Evolutionary conservation across 1,140 invertebrate species (phyloP).

Genomic region (Drosophila leontia): DNA sequence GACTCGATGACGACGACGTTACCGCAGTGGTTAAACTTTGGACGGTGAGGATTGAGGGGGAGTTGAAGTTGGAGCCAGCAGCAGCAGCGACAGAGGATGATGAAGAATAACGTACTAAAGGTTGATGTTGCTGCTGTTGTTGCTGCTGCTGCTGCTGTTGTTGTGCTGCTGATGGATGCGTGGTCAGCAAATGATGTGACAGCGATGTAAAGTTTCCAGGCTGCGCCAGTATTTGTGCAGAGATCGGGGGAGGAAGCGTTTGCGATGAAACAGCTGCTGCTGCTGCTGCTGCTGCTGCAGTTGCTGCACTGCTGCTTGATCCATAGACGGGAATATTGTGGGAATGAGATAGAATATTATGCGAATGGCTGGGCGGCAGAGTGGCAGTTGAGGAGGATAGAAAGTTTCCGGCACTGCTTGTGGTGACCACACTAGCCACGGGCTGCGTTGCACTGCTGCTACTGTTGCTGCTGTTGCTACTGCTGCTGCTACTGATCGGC

Average conservation of each 20-base stretch:
- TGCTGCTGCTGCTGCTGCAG: slow-evolving; percentile 29
- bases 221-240: slow-evolving; percentile 61
- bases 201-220: slow-evolving; percentile 55
- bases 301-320: slow-evolving; percentile 29
- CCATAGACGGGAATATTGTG: slow-evolving; percentile 49
- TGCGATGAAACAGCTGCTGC: slow-evolving; percentile 30
- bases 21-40: slow-evolving; percentile 57
- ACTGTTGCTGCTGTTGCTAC: slow-evolving; percentile 38
- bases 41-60: slow-evolving; percentile 49
- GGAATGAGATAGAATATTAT: slow-evolving; percentile 41
- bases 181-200: slow-evolving; percentile 57
- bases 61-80: slow-evolving; percentile 32
- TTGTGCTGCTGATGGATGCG: slow-evolving; percentile 35
- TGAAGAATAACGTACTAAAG: slow-evolving; percentile 41
- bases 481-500: slow-evolving; percentile 55
- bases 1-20: slow-evolving; percentile 48
- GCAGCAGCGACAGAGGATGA: slow-evolving; percentile 20
- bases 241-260: slow-evolving; percentile 49
- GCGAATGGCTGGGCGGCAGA: slow-evolving; percentile 38
- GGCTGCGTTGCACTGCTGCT: slow-evolving; percentile 38
- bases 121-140: slow-evolving; percentile 48
- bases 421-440: slow-evolving; percentile 24
- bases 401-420: slow-evolving; percentile 36
- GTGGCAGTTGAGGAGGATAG: slow-evolving; percentile 13
- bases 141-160: slow-evolving; percentile 21